A percentile compares a stretch with the other conserved stretches of the same genome.
phyloP scores from a whole-genome alignment of 2,797 vertebrate species.

The Hybognathus amarus region DNA sequence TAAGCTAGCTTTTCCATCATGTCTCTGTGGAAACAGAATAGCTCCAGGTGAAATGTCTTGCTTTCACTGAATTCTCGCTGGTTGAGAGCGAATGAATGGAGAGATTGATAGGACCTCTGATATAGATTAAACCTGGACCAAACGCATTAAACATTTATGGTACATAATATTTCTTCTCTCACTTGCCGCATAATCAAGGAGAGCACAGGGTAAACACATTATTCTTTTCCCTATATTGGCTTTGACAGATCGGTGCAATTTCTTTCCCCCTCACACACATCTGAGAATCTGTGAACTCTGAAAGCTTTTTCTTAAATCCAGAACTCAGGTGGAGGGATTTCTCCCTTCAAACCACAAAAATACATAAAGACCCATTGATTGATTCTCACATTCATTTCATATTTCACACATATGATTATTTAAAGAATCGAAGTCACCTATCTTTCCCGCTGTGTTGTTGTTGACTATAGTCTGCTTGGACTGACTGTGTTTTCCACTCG shows the following conservation, averaged over 20 bases:
- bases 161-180: constrained; percentile 73
- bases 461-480: background rate
- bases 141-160: constrained; percentile 76
- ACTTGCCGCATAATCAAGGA: constrained; percentile 61
- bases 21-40: background rate
- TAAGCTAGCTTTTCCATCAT: background rate
- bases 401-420: background rate
- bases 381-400: background rate
- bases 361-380: background rate
- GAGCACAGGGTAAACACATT: constrained; percentile 61
- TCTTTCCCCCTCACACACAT: constrained; percentile 38
- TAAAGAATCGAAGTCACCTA: background rate
- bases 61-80: background rate
- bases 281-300: background rate
- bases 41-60: background rate
- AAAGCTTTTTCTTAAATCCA: constrained; percentile 27
- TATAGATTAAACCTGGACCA: constrained; percentile 68
- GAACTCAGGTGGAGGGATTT: background rate
- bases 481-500: background rate
- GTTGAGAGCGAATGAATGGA: background rate
- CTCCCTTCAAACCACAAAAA: background rate
- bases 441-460: background rate
- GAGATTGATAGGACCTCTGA: constrained; percentile 55
- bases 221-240: constrained; percentile 57
- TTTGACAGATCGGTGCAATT: constrained; percentile 64